A percentile compares a stretch with the other conserved stretches of the same genome.
phyloP scores from a whole-genome alignment of 2,888 invertebrate genomes.

The Xylota sylvarum region DNA sequence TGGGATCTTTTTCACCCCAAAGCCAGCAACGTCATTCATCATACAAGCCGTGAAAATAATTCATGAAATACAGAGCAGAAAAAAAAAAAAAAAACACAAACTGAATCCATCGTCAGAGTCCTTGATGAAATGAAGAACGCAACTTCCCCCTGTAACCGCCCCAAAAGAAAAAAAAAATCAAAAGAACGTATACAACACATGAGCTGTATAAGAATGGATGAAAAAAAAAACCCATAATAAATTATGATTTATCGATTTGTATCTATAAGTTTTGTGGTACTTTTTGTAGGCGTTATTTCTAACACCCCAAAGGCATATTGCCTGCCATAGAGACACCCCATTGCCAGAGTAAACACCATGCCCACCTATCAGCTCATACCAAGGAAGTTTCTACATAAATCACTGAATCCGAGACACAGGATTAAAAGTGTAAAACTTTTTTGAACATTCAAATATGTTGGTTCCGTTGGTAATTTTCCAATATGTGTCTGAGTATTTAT shows the following conservation, averaged over 20 bases:
- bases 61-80: constrained; percentile 30
- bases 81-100: background rate
- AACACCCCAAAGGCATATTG: constrained; percentile 28
- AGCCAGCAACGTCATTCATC: constrained; percentile 69
- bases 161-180: constrained; percentile 20
- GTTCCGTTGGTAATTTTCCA: constrained; percentile 7
- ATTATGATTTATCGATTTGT: constrained; percentile 75
- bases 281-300: constrained; percentile 48
- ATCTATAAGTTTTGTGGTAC: constrained; percentile 59
- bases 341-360: background rate
- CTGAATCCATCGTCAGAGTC: constrained; percentile 46
- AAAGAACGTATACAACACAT: constrained; percentile 51
- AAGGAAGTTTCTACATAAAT: constrained; percentile 46
- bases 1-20: constrained; percentile 68
- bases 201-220: constrained; percentile 36
- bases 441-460: background rate
- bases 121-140: constrained; percentile 47
- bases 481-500: constrained; percentile 23
- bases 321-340: background rate
- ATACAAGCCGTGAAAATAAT: constrained; percentile 66
- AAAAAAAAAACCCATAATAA: constrained; percentile 56
- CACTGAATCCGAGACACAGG: constrained; percentile 21
- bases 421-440: constrained; percentile 22
- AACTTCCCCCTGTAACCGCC: background rate
- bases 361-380: background rate